These are phyloP conservation scores for Berghia stephanieae DNA, from an alignment of 1,140 invertebrate species.

Conservation along the genomic window DNA sequence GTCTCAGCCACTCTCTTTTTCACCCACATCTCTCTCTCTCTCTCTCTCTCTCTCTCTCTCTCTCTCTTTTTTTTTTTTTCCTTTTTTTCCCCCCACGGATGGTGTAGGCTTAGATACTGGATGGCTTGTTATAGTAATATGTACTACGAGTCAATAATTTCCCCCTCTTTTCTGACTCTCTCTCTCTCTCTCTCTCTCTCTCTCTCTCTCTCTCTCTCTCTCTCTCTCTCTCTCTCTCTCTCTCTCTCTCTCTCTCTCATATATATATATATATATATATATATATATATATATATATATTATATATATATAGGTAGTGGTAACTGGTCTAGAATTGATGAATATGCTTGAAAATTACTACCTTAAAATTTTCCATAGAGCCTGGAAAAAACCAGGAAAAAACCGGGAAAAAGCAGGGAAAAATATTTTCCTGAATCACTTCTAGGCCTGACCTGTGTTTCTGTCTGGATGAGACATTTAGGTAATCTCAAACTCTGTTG, in stretches of 20 bases:
- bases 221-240: neutral
- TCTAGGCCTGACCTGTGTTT: too few relatives aligned
- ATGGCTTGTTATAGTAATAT: neutral
- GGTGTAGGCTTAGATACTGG: too few relatives aligned
- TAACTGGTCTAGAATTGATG: too few relatives aligned
- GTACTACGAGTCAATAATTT: neutral
- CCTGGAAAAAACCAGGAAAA: too few relatives aligned
- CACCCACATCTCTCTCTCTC: neutral
- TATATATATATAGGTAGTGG: too few relatives aligned
- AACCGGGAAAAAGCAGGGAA: too few relatives aligned
- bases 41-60: conserved; percentile 22
- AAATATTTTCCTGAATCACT: too few relatives aligned
- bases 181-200: conserved; percentile 12
- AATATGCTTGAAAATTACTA: too few relatives aligned
- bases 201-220: neutral
- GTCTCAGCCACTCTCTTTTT: conserved; percentile 17
- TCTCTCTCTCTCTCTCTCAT: neutral
- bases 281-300: neutral
- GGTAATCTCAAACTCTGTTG: too few relatives aligned
- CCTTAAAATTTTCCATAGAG: neutral
- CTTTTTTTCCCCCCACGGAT: neutral
- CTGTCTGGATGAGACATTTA: too few relatives aligned
- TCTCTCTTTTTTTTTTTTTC: neutral
- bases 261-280: neutral
- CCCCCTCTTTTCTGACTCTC: neutral